A percentile compares a stretch with the other conserved stretches of the same genome.
Conservation (phyloP, 2,113 vertebrate species). For the Bubo blakistoni region DNA sequence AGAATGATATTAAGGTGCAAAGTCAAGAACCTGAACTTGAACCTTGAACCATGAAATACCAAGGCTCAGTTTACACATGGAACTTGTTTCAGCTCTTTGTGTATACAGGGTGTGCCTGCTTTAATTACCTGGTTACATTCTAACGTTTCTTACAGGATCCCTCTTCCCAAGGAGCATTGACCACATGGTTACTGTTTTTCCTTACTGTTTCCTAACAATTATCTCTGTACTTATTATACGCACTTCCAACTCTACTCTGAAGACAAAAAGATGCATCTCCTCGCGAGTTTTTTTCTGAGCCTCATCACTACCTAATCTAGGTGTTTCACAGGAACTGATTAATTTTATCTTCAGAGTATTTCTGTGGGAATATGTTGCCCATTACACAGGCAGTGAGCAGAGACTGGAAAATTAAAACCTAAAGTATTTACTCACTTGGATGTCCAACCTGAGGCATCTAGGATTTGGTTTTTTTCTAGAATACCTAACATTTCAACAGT, state of each 20-base stretch:
- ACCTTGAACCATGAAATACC: neutral
- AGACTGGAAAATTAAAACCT: neutral
- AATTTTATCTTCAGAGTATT: neutral
- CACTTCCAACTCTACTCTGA: neutral
- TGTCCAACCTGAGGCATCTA: neutral
- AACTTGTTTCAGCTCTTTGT: neutral
- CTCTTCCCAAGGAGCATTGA: neutral
- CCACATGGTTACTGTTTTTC: neutral
- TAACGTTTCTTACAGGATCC: accelerated
- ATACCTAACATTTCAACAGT: neutral
- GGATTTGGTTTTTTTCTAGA: neutral
- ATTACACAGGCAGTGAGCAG: neutral
- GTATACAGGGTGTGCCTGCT: neutral
- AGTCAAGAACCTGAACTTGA: neutral
- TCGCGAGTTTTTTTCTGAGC: neutral
- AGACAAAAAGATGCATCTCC: neutral
- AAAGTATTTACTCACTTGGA: neutral
- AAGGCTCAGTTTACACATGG: neutral
- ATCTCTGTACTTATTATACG: neutral
- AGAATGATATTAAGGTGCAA: neutral
- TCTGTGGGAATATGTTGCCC: neutral
- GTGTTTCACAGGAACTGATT: neutral
- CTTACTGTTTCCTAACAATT: neutral
- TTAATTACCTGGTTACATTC: neutral
- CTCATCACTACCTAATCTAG: neutral